Base-by-base conservation (phyloP, 2,888 invertebrate genomes). In the Exephanes ischioxanthus region DNA sequence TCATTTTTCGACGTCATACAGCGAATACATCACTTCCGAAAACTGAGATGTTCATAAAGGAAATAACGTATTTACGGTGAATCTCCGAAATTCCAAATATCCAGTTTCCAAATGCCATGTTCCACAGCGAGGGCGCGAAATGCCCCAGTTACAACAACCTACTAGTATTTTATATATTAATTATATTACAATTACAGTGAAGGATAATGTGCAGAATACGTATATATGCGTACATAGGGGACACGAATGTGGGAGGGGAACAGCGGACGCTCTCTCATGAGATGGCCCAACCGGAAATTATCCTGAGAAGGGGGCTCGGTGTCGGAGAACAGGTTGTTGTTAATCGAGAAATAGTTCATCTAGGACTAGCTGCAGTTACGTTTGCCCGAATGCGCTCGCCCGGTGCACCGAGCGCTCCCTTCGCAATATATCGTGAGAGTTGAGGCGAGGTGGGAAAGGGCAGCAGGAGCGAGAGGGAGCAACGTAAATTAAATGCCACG, bases 401-500 rank as follows among this genome's bases (percentile, higher is more conserved):
- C 30, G 66, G 48, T 76, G 51, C 33, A 76, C n/a, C 66, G 75
- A 9, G 37, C 51, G 30, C 26, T 66, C 45, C 51, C 41, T 72
- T 61, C 55, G 66, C 33, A 22, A 72, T 55, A 83, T 79, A 79
- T 81, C 80, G 51, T 48, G 79, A 78, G 77, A 83, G 55, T 80
- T 51, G 58, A 72, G 66, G 78, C 30, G 55, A 70, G 63, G 67
- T 75, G 71, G 45, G 71, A 51, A 45, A n/a, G 19, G 22, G 9
- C 16, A 63, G 80, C 48, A 58, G 53, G 73, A 73, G 58, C 58
- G 73, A 80, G 83, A 84, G 73, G 71, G 73, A 77, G 48, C 68
- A 78, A 86, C 83, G 88, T 88, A 87, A 88, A 88, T 88, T 88
- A 88, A 88, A 88, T 88, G 88, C 88, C 88, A 88, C 83, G 87